Percentiles rank a stretch among this genome's conserved stretches.
phyloP scores from a whole-genome alignment of 2,113 vertebrate species.

The Mesoclemmys tuberculata region DNA sequence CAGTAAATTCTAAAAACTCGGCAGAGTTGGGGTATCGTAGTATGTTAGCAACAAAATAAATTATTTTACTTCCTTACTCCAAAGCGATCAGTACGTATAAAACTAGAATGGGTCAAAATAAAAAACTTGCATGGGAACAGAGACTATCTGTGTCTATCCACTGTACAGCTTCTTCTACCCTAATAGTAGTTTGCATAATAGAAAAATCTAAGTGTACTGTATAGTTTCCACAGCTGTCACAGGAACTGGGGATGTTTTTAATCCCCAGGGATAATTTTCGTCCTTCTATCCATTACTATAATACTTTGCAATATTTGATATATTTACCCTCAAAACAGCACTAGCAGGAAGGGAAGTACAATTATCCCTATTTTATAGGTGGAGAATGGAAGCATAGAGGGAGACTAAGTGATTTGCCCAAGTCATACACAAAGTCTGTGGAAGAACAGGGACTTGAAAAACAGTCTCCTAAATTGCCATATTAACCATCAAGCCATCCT shows the following conservation, averaged over 20 bases:
- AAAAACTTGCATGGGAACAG: not conserved
- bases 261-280: slow-evolving; percentile 1
- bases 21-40: not conserved
- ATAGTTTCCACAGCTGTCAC: slow-evolving; percentile 10
- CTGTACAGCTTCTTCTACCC: not conserved
- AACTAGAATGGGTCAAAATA: not conserved
- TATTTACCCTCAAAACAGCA: not conserved
- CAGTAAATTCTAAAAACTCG: not conserved
- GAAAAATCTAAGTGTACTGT: slow-evolving; percentile 11
- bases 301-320: not conserved
- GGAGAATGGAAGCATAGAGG: not conserved
- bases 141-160: not conserved
- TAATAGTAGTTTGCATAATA: no score
- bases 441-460: not conserved
- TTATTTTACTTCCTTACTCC: not conserved
- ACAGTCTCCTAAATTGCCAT: fast-evolving
- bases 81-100: not conserved
- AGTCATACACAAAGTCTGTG: not conserved
- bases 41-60: not conserved
- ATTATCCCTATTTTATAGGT: fast-evolving
- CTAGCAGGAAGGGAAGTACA: not conserved
- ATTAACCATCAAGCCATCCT: not conserved
- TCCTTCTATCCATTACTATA: slow-evolving; percentile 7
- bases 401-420: not conserved
- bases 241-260: not conserved